Base-by-base conservation (phyloP, 2,797 vertebrate species). In the Poecilia wingei region DNA sequence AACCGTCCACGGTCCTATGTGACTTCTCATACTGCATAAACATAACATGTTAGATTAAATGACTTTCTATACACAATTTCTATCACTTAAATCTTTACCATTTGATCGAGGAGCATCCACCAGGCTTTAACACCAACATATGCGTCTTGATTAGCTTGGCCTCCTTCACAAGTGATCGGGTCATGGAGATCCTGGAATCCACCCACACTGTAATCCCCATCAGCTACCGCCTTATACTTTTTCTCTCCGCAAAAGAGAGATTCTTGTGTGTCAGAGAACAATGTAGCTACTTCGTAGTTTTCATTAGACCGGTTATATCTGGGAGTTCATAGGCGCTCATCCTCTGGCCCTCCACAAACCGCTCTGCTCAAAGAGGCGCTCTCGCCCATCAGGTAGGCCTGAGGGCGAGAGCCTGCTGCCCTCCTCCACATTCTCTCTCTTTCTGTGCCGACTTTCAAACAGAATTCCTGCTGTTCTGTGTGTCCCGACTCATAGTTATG, bases 381-480 rank as follows among this genome's bases (percentile, higher is more conserved):
- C 86, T 82, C 74, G 51, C 86, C 93, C 85, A 31, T 78, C 22
- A 86, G 91, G 87, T 87, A 86, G 73, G 84, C 91, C 87, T 16
- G 57, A 28, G 89, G 92, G 85, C 91, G 78, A 83, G 88, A 79
- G 81, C 87, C 85, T 68, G 81, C 89, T 85, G 82, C 89, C 86
- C 84, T 91, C 89, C 87, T 87, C 86, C 91, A 81, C 61, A 72
- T 83, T 85, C 85, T 49, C 82, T 85, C 81, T 79, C 77, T 87
- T 73, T 91, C 89, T 90, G 51, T 39, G 77, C 88, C 69, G 88
- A 86, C 85, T 90, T 94, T 93, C 91, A 93, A 94, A 94, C 92
- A 92, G 88, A 92, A 90, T 87, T 90, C 92, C 91, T 91, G 91
- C 91, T 93, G 92, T 92, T 93, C 89, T 85, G 88, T 77, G 87